Conservation (phyloP, 2,113 vertebrate species). For the Menura novaehollandiae region DNA sequence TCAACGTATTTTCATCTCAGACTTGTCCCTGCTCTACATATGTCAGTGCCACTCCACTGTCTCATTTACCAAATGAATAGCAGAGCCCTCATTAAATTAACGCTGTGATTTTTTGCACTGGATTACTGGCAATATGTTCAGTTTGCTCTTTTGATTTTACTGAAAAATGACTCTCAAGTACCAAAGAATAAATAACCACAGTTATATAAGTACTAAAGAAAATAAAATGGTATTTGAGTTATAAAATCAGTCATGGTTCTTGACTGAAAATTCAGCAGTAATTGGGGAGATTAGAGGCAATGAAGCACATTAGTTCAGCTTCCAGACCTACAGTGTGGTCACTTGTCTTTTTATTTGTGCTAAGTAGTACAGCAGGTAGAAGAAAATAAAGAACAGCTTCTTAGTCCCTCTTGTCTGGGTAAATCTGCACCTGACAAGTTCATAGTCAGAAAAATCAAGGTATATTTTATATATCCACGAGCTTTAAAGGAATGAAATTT, state of each 20-base stretch:
- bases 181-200: neutral
- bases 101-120: neutral
- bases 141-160: slow-evolving; percentile 18
- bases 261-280: slow-evolving; percentile 8
- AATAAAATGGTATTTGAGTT: slow-evolving; percentile 8
- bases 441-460: neutral
- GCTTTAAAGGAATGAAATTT: neutral
- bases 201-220: neutral
- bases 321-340: neutral
- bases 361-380: neutral
- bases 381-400: neutral
- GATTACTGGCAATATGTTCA: neutral
- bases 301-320: neutral
- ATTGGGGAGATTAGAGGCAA: neutral
- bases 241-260: slow-evolving; percentile 9
- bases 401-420: neutral
- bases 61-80: slow-evolving; percentile 42
- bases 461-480: neutral
- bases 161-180: neutral
- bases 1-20: slow-evolving; percentile 53
- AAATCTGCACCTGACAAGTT: neutral
- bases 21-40: slow-evolving; percentile 35
- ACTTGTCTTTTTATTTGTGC: neutral
- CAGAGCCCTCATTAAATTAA: neutral
- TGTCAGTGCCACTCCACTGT: slow-evolving; percentile 45